A percentile compares a stretch with the other conserved stretches of the same genome.
These are phyloP conservation scores for Coptodon rendalli DNA, from an alignment of 2,113 vertebrate genomes.

Conservation along the genomic window DNA sequence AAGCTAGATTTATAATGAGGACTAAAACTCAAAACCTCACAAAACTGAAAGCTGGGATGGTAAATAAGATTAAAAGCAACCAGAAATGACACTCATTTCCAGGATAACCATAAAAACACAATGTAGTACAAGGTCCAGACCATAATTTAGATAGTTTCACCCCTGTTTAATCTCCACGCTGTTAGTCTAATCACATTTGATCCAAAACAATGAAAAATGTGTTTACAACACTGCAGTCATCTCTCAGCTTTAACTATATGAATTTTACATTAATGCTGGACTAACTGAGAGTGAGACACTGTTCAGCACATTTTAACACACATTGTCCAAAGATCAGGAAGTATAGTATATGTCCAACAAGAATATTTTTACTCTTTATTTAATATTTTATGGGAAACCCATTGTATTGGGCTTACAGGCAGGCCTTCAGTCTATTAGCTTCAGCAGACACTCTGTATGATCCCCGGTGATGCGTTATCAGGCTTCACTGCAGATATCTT, in stretches of 20 bases:
- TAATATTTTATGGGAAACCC: background rate
- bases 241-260: background rate
- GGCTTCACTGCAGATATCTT: background rate
- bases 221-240: background rate
- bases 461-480: background rate
- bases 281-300: background rate
- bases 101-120: background rate
- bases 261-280: background rate
- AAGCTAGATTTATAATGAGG: background rate
- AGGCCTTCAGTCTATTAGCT: background rate
- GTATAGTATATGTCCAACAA: background rate
- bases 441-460: background rate
- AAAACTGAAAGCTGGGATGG: background rate
- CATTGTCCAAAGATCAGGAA: background rate
- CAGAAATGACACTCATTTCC: background rate
- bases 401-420: background rate
- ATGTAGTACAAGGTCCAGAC: background rate
- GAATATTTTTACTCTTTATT: background rate
- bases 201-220: background rate
- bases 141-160: background rate
- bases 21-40: background rate
- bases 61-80: background rate
- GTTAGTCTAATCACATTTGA: background rate
- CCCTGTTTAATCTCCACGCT: background rate
- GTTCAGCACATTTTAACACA: background rate